These are phyloP conservation scores for Mesoligia furuncula DNA, from an alignment of 2,888 invertebrate genomes.

Conservation along the genomic window DNA sequence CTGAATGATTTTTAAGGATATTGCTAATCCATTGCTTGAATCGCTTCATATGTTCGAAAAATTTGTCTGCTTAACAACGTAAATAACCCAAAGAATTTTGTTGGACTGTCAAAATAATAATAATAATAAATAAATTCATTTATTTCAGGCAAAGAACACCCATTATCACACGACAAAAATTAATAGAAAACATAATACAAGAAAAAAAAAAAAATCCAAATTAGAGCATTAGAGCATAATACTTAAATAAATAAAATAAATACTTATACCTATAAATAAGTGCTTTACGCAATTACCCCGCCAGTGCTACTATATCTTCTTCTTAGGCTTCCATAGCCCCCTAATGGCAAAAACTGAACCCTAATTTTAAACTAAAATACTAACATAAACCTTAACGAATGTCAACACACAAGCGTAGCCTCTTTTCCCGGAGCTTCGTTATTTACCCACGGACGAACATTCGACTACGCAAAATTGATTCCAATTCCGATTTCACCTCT, in stretches of 20 bases:
- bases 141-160: too few species aligned
- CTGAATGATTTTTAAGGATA: too few species aligned
- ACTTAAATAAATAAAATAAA: too few species aligned
- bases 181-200: too few species aligned
- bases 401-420: constrained; percentile 21
- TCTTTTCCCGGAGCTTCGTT: constrained; percentile 36
- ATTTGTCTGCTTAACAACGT: neutral
- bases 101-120: neutral
- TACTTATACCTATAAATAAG: too few species aligned
- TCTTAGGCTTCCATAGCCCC: neutral
- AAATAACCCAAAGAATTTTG: neutral
- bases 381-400: constrained; percentile 17
- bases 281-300: neutral
- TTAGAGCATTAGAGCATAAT: too few species aligned
- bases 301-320: neutral
- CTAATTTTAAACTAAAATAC: constrained; percentile 1
- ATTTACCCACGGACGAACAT: constrained; percentile 56
- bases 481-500: constrained; percentile 59
- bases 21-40: too few species aligned
- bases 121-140: too few species aligned
- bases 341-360: neutral
- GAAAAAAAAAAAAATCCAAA: too few species aligned
- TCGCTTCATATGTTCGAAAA: too few species aligned
- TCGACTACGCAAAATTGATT: constrained; percentile 63
- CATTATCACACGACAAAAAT: too few species aligned